Percentiles rank a stretch among this genome's conserved stretches.
phyloP scores from a whole-genome alignment of 2,113 vertebrate species.

The Psephotus haematonotus region DNA sequence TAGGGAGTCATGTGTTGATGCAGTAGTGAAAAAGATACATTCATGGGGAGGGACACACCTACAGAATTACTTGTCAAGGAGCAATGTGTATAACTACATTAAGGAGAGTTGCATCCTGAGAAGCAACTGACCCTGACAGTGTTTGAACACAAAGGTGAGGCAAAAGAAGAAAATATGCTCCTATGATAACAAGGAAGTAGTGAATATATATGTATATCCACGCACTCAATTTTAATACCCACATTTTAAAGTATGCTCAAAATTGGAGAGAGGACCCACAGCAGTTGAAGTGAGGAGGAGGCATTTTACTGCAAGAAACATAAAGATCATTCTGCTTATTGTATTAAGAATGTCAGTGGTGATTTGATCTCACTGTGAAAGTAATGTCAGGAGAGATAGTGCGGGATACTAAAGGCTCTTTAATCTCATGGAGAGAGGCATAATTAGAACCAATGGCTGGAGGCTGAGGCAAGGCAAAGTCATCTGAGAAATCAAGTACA shows the following conservation, averaged over 20 bases:
- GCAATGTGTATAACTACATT: not conserved
- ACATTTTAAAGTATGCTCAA: not conserved
- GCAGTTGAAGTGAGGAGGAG: not conserved
- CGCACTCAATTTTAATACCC: not conserved
- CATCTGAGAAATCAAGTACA: conserved; percentile 19
- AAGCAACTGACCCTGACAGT: not conserved
- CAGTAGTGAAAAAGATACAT: not conserved
- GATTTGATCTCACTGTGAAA: conserved; percentile 36
- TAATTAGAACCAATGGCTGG: conserved; percentile 48
- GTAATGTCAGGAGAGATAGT: conserved; percentile 7
- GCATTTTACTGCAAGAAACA: not conserved
- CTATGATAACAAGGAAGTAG: not conserved
- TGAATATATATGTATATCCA: not conserved
- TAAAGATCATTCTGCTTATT: conserved; percentile 18
- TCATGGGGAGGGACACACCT: fast-evolving
- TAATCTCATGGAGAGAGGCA: conserved; percentile 21
- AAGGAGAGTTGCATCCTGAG: not conserved
- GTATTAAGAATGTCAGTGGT: conserved; percentile 34
- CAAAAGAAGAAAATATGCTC: not conserved
- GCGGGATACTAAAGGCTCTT: conserved; percentile 7
- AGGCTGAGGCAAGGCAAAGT: conserved; percentile 28
- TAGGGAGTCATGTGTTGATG: not conserved
- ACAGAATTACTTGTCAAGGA: not conserved
- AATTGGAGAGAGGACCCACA: not conserved
- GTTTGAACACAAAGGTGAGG: not conserved